These are phyloP conservation scores for Zoanthus gigantus DNA, from an alignment of 92 coral and sea anemone genomes.

Conservation along the genomic window DNA sequence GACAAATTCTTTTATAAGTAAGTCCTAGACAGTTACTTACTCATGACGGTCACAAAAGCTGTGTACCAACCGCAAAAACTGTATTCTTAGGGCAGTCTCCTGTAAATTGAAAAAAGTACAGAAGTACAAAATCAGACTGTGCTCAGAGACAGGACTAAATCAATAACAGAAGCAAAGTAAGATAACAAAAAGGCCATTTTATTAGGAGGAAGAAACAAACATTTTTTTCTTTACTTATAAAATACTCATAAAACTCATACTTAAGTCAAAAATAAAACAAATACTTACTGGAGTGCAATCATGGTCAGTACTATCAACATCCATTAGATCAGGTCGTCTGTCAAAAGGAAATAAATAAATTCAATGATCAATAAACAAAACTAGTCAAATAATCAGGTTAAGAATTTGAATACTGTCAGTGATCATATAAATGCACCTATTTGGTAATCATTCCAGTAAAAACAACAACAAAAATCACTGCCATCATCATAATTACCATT, in stretches of 20 bases:
- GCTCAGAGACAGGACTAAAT: too few relatives aligned
- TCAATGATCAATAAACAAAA: not conserved
- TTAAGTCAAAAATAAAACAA: not conserved
- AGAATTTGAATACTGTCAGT: too few relatives aligned
- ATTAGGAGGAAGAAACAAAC: too few relatives aligned
- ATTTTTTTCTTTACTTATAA: too few relatives aligned
- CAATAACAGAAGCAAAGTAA: too few relatives aligned
- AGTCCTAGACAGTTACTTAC: slow-evolving; percentile 61
- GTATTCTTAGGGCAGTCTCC: slow-evolving; percentile 96
- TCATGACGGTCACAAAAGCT: slow-evolving; percentile 99
- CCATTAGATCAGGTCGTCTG: slow-evolving; percentile 59
- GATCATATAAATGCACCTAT: not conserved
- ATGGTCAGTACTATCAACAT: slow-evolving; percentile 68
- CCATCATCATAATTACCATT: not conserved
- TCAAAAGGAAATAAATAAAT: not conserved
- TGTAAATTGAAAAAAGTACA: slow-evolving; percentile 24
- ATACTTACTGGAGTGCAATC: slow-evolving; percentile 85
- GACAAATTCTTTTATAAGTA: not conserved
- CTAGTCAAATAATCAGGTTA: too few relatives aligned
- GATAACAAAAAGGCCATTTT: too few relatives aligned
- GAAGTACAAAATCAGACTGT: not conserved
- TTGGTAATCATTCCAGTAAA: not conserved
- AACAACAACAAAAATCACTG: not conserved
- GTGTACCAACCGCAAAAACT: slow-evolving; percentile 93
- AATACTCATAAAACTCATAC: too few relatives aligned